Evolutionary conservation across 2,113 vertebrate species (phyloP).

Genomic region (Pimephales promelas): DNA sequence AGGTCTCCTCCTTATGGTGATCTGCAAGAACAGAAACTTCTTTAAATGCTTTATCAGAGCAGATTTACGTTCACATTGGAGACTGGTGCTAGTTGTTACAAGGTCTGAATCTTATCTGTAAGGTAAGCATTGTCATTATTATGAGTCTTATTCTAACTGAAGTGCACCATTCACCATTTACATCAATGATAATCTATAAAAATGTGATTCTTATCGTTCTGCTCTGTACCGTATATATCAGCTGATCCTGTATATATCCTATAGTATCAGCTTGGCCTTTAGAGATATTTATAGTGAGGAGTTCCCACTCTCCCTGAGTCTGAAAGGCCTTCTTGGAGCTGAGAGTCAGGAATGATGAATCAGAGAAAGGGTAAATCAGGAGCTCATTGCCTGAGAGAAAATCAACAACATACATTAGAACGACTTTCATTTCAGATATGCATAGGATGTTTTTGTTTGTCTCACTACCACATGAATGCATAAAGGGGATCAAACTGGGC

Average conservation of each 20-base stretch:
- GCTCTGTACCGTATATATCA: slow-evolving; percentile 38
- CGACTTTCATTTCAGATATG: neutral
- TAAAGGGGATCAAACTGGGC: too few species aligned
- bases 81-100: neutral
- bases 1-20: slow-evolving; percentile 71
- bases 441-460: neutral
- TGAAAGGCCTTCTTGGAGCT: slow-evolving; percentile 35
- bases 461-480: too few species aligned
- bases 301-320: slow-evolving; percentile 45
- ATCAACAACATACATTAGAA: neutral
- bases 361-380: neutral
- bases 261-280: neutral
- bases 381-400: neutral
- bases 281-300: slow-evolving; percentile 28
- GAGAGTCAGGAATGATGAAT: neutral
- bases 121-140: too few species aligned
- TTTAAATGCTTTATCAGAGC: neutral
- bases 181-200: too few species aligned
- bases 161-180: too few species aligned
- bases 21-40: slow-evolving; percentile 58
- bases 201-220: neutral
- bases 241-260: neutral
- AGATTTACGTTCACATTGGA: neutral
- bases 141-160: too few species aligned
- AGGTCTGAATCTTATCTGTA: neutral